Percentiles rank a stretch among this genome's conserved stretches.
Evolutionary conservation across 2,888 invertebrate genomes (phyloP).

Genomic region (Caenorhabditis doughertyi): DNA sequence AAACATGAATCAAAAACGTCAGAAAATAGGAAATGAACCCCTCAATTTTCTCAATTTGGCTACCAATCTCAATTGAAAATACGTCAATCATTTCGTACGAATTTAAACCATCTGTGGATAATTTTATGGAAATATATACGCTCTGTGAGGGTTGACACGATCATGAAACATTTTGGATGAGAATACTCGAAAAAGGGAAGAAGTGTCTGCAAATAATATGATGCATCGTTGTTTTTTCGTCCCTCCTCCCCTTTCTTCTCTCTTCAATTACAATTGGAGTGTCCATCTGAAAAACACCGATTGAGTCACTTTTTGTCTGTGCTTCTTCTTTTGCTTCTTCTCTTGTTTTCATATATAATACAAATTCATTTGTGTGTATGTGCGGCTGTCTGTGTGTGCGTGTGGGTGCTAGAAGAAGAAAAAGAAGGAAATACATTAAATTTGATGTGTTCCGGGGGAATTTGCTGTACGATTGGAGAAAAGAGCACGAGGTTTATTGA

Average conservation of each 20-base stretch:
- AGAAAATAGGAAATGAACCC: too few relatives aligned
- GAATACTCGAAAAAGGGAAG: neutral
- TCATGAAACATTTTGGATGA: neutral
- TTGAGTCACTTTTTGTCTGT: conserved; percentile 25
- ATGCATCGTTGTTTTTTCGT: conserved; percentile 17
- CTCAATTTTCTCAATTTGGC: too few relatives aligned
- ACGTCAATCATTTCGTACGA: conserved; percentile 14
- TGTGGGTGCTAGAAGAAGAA: too few relatives aligned
- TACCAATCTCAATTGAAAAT: neutral
- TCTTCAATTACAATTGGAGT: conserved; percentile 1
- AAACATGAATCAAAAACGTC: too few relatives aligned
- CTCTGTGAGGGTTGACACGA: neutral
- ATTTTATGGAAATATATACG: conserved; percentile 34
- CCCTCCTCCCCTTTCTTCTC: neutral
- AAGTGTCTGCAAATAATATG: conserved; percentile 11
- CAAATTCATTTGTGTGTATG: conserved; percentile 6
- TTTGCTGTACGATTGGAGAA: neutral
- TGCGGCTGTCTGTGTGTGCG: neutral
- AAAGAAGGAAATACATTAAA: neutral
- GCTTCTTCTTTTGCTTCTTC: neutral
- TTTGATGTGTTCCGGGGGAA: neutral
- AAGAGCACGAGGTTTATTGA: neutral
- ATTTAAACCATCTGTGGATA: conserved; percentile 33
- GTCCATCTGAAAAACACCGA: conserved; percentile 24
- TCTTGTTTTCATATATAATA: conserved; percentile 10